These are phyloP conservation scores for Equus quagga DNA, from an alignment of 2,113 vertebrate genomes.

Conservation along the genomic window DNA sequence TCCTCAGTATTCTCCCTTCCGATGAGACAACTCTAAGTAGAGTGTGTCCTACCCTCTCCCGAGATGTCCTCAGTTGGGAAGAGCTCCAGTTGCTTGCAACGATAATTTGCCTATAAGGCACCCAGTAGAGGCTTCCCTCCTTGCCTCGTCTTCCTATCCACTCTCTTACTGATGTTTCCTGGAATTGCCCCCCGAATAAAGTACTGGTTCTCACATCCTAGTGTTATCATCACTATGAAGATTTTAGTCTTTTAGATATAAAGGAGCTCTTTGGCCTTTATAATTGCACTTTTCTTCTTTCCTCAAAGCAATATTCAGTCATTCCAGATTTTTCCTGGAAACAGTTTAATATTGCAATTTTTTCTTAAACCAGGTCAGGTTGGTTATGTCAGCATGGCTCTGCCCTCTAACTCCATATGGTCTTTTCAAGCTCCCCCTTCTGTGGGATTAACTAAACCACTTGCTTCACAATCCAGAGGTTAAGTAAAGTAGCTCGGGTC, in stretches of 20 bases:
- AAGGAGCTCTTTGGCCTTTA: not conserved
- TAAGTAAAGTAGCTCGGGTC: not conserved
- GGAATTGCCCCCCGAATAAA: not conserved
- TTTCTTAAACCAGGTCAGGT: not conserved
- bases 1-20: not conserved
- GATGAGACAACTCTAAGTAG: not conserved
- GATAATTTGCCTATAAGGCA: not conserved
- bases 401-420: not conserved
- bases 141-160: not conserved
- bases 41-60: fast-evolving
- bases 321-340: not conserved
- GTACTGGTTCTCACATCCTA: not conserved
- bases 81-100: not conserved
- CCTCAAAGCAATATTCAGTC: not conserved
- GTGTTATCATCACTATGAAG: not conserved
- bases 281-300: slow-evolving; percentile 12
- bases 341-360: not conserved
- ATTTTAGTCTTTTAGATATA: not conserved
- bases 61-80: not conserved
- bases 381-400: not conserved
- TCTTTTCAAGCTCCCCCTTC: not conserved
- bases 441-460: not conserved
- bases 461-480: not conserved
- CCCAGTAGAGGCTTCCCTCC: not conserved
- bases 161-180: not conserved